Evolutionary conservation across 1,140 invertebrate species (phyloP), one percentile per base, ranked within the genome.

Genomic region (Hesperophylax magnus): DNA sequence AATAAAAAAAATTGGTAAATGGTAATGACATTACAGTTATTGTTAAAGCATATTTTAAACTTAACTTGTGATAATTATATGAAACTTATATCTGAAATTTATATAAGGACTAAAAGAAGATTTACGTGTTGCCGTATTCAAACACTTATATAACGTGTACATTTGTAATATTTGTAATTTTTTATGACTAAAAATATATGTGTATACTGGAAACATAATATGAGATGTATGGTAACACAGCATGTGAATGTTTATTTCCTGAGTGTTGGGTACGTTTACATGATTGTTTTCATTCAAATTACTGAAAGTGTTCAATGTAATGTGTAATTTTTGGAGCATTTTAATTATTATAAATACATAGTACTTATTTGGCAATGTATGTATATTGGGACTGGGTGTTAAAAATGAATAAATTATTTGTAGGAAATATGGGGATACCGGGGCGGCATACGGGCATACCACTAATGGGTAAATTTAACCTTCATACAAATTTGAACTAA

Each of bases 131-230:
- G 53, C 69, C 53, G 69, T 72, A 72, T 54, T 54, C 20, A 24
- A 72, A 72, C 47, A 72, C 39, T 53, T 56, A 18, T 72, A 72
- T 72, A 39, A 71, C 20, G 39, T 71, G 69, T 72, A 72, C 20
- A 72, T 72, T 72, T 72, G 69, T 72, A 72, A 72, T 53, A 72
- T 72, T 72, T 72, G 69, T 72, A 72, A 72, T 72, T 72, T 72
- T 72, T 72, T 72, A 72, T 72, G 69, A 72, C 47, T 67, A 67
- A 67, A 72, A 72, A 72, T 72, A 53, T 72, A 72, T 56, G 27
- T 31, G 69, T 72, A 72, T 72, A 72, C 69, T 72, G 69, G 31
- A 72, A 72, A 27, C 27, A 53, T 53, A n/a, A n/a, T n/a, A n/a
- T n/a, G 3, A 47, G 39, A 39, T 67, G 63, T 67, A 27, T 67